phyloP scores from a whole-genome alignment of 2,113 vertebrate genomes.

The Petromus typicus region DNA sequence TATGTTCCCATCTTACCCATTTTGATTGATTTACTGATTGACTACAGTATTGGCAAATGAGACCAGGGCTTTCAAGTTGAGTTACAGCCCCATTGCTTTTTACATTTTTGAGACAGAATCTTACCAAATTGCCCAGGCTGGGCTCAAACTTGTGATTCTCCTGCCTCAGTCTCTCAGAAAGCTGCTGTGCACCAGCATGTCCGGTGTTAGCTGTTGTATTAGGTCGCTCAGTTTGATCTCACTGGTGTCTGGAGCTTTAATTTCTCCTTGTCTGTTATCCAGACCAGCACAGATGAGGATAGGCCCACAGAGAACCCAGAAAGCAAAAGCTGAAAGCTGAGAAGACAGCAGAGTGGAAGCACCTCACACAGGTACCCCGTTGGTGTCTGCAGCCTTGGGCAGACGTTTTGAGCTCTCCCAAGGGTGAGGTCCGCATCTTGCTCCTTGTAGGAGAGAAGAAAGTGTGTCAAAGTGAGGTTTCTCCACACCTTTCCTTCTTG shows the following conservation, averaged over 20 bases:
- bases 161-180: background rate
- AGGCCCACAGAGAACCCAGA: background rate
- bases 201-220: too few relatives aligned
- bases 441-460: constrained; percentile 74
- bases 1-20: background rate
- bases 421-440: constrained; percentile 51
- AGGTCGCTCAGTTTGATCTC: background rate
- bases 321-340: background rate
- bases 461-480: constrained; percentile 34
- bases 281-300: background rate
- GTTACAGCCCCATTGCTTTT: background rate
- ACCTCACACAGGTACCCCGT: background rate
- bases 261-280: background rate
- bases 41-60: background rate
- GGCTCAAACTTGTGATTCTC: background rate
- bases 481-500: background rate
- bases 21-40: background rate
- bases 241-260: background rate
- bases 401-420: constrained; percentile 70
- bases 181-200: background rate
- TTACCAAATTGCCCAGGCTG: background rate
- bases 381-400: background rate
- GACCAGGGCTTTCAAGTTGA: background rate
- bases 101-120: background rate
- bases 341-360: rapidly evolving